Percentiles rank a stretch among this genome's conserved stretches.
phyloP scores from a whole-genome alignment of 2,113 vertebrate genomes.

The Odocoileus hemionus region DNA sequence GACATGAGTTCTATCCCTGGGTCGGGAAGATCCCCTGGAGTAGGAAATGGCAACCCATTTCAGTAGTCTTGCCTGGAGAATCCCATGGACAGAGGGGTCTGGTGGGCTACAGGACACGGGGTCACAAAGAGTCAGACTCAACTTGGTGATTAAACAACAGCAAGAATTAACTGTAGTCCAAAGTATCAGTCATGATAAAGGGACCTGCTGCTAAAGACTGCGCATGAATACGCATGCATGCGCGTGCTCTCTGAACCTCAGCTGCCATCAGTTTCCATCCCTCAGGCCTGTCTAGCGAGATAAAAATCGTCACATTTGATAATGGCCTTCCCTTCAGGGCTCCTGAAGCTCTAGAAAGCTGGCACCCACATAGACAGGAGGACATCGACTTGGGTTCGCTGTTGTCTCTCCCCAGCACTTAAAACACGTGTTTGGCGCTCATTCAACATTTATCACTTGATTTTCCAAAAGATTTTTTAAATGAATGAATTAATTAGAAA shows the following conservation, averaged over 20 bases:
- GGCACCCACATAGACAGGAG: accelerated
- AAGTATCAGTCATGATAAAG: neutral
- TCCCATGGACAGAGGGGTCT: neutral
- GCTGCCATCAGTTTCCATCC: neutral
- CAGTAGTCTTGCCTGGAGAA: neutral
- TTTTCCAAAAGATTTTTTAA: neutral
- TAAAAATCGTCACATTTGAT: neutral
- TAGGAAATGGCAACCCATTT: neutral
- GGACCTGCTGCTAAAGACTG: no score
- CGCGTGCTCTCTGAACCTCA: neutral
- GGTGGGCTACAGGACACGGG: neutral
- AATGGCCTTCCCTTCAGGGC: neutral
- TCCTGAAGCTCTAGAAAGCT: neutral
- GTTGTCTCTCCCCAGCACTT: neutral
- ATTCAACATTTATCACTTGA: neutral
- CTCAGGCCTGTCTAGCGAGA: neutral
- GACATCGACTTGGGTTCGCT: neutral
- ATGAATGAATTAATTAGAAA: neutral
- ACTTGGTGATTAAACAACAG: neutral
- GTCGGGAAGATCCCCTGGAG: neutral
- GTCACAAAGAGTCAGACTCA: neutral
- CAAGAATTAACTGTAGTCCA: neutral
- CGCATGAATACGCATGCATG: no score
- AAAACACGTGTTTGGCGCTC: neutral
- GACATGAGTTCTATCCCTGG: neutral